A percentile compares a stretch with the other conserved stretches of the same genome.
Conservation (phyloP, 1,140 invertebrate species). For the Drosophila paulistorum region DNA sequence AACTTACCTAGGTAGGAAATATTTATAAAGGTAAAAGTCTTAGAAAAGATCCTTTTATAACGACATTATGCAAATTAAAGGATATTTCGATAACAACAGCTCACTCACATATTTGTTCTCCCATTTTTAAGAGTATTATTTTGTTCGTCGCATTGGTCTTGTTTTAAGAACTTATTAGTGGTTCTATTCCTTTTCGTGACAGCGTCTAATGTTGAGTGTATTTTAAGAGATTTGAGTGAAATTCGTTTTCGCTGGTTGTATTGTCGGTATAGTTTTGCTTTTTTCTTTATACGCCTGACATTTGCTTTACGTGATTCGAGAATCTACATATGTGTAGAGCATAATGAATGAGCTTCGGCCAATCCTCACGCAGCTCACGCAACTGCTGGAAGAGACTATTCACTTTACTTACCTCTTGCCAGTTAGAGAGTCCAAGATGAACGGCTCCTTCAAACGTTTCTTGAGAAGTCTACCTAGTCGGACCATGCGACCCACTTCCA, state of each 20-base stretch:
- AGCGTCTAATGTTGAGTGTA: not conserved
- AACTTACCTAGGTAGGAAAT: too few species aligned
- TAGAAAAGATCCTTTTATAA: too few species aligned
- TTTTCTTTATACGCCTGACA: conserved; percentile 30
- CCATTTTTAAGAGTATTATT: conserved; percentile 8
- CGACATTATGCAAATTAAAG: too few species aligned
- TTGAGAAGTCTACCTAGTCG: conserved; percentile 88
- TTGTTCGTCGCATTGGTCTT: conserved; percentile 42
- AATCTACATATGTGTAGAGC: conserved; percentile 22
- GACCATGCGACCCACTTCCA: conserved; percentile 90
- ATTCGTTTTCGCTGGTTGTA: conserved; percentile 19
- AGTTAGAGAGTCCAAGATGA: conserved; percentile 82
- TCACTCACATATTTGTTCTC: too few species aligned
- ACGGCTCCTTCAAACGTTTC: conserved; percentile 87
- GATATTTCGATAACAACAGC: too few species aligned
- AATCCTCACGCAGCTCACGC: conserved; percentile 42
- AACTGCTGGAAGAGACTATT: conserved; percentile 19
- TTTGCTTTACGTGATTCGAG: not conserved
- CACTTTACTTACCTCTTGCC: conserved; percentile 71
- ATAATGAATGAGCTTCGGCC: conserved; percentile 35
- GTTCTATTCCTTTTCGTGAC: not conserved
- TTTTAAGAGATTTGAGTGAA: conserved; percentile 40
- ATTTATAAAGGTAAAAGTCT: too few species aligned
- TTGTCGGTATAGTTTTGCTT: not conserved
- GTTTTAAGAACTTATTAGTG: conserved; percentile 30